A percentile compares a stretch with the other conserved stretches of the same genome.
Conservation (phyloP, 2,113 vertebrate species). For the Phylloscopus trochiloides region DNA sequence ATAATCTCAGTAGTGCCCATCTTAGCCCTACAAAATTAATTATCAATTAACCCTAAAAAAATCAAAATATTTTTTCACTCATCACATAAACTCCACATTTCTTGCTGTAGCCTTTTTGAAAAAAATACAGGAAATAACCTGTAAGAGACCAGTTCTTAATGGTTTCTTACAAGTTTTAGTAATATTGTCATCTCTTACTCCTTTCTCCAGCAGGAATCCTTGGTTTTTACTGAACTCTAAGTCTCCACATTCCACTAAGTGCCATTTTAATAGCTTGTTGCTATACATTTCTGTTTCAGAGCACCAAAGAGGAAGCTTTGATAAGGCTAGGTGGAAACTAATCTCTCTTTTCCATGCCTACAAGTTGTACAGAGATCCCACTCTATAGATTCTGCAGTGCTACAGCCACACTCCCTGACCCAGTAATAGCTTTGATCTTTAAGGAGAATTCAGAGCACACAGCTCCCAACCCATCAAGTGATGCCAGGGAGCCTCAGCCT, state of each 20-base stretch:
- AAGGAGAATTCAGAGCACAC: background rate
- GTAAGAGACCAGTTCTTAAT: background rate
- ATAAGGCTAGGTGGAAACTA: background rate
- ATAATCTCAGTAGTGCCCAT: background rate
- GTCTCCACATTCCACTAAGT: background rate
- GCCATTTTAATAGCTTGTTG: background rate
- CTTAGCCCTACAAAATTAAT: background rate
- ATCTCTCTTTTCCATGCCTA: background rate
- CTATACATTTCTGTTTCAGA: background rate
- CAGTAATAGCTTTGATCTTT: background rate
- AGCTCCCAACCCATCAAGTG: background rate
- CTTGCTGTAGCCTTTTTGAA: background rate
- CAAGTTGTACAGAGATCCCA: background rate
- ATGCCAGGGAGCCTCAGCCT: background rate
- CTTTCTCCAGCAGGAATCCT: background rate
- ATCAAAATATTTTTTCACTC: background rate
- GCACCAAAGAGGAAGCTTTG: background rate
- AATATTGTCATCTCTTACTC: background rate
- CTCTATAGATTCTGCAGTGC: accelerated
- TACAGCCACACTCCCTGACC: background rate
- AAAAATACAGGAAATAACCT: background rate
- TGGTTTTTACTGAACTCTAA: background rate
- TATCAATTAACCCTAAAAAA: background rate
- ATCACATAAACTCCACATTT: background rate
- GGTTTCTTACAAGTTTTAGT: background rate